Base-by-base conservation (phyloP, 2,888 invertebrate species). In the Leistus spinibarbis region DNA sequence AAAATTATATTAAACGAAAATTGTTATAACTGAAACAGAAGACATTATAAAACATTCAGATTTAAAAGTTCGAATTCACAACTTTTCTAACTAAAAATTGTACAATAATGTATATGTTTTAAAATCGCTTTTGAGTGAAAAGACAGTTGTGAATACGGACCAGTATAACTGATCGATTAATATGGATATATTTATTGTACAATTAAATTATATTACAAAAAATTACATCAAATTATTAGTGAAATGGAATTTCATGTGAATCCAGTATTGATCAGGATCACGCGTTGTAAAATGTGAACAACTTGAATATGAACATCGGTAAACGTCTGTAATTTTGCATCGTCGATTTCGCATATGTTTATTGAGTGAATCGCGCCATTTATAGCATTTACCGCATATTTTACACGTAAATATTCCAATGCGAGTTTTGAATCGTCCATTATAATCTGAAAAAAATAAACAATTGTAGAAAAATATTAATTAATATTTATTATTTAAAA, bases 341-440 rank as follows among this genome's bases (percentile, higher is more conserved):
- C 40, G 19, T 19, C 54, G 40, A 57, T 40, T 60, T 22, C 73
- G 24, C 20, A 77, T 23, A 69, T 79, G 79, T 19, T 77, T 77
- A 19, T 67, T 76, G 56, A 79, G 68, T 5, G 79, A 78, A 19
- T 76, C 71, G 27, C 66, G 74, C 77, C 77, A 79, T 67, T 78
- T 78, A 68, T 79, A 79, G 22, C 62, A 53, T 19, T 76, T 77
- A 1, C 77, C 76, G 72, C 79, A 79, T 20, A 19, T 27, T 13
- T 27, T 23, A 27, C 73, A 73, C 1, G 23, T 19, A 40, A 73
- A 73, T 16, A 60, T 40, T 17, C 73, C 73, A 60, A 73, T 73
- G 5, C 73, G 27, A 13, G 23, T 65, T 23, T 56, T 53, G 24
- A 65, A 72, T 17, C 72, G 72, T 65, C 53, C 16, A 1, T 13